Evolutionary conservation across 2,113 vertebrate species (phyloP).

Genomic region (Hucho hucho): DNA sequence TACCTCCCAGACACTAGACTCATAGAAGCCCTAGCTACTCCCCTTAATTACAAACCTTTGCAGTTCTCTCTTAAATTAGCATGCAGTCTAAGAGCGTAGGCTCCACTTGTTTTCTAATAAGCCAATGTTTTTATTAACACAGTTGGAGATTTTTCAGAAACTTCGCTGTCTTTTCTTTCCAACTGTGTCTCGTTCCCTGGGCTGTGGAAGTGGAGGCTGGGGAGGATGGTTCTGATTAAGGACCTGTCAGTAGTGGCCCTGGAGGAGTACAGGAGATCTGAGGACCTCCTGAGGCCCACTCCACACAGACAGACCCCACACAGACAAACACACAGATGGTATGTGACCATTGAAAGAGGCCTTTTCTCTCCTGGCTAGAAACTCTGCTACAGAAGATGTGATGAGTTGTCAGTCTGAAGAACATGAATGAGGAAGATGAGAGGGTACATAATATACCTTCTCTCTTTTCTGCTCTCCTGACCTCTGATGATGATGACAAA

Average conservation of each 20-base stretch:
- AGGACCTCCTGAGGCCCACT: conserved; percentile 53
- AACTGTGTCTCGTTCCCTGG: conserved; percentile 10
- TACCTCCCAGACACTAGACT: not conserved
- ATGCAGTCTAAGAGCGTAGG: conserved; percentile 21
- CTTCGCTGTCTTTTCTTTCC: conserved; percentile 37
- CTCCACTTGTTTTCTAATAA: conserved; percentile 13
- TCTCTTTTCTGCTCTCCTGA: conserved; percentile 47
- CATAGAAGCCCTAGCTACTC: conserved; percentile 11
- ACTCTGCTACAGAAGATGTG: conserved; percentile 46
- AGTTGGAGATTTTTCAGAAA: conserved; percentile 20
- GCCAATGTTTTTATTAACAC: conserved; percentile 18
- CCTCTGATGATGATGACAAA: conserved; percentile 59
- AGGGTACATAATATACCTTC: no score
- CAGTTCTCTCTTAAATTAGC: conserved; percentile 37
- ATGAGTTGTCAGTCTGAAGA: conserved; percentile 60
- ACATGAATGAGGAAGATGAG: conserved; percentile 14
- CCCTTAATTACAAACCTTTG: conserved; percentile 57
- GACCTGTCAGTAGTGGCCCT: conserved; percentile 44
- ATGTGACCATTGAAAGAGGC: conserved; percentile 64
- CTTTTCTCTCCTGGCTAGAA: conserved; percentile 55
- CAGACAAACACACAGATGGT: conserved; percentile 23
- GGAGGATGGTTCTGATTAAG: conserved; percentile 33
- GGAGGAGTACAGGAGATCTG: conserved; percentile 52
- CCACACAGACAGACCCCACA: not conserved
- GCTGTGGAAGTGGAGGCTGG: not conserved